Evolutionary conservation across 1,140 invertebrate species (phyloP).

Genomic region (Tribolium castaneum): DNA sequence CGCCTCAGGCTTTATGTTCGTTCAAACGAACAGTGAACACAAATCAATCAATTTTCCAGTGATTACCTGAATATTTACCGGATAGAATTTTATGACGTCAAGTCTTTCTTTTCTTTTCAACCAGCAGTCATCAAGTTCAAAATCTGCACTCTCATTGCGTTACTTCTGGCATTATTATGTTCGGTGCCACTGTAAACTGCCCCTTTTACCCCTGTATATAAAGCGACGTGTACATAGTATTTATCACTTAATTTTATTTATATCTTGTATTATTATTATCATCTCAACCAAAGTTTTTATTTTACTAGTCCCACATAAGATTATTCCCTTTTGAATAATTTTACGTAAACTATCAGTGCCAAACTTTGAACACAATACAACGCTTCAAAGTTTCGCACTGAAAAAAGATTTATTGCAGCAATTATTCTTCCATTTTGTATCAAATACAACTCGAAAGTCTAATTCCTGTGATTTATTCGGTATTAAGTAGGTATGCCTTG

Average conservation of each 20-base stretch:
- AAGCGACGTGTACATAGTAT: conserved; percentile 58
- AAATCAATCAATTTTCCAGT: conserved; percentile 60
- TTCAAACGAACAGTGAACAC: conserved; percentile 61
- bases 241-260: conserved; percentile 53
- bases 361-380: conserved; percentile 15
- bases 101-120: conserved; percentile 58
- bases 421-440: conserved; percentile 42
- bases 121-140: conserved; percentile 63
- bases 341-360: conserved; percentile 34
- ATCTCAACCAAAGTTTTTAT: conserved; percentile 61
- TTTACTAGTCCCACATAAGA: conserved; percentile 57
- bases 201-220: conserved; percentile 57
- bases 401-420: conserved; percentile 20
- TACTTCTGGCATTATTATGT: conserved; percentile 55
- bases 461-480: conserved; percentile 38
- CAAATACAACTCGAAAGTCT: conserved; percentile 40
- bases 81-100: conserved; percentile 58
- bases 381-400: neutral
- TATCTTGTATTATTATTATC: conserved; percentile 53
- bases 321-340: conserved; percentile 42
- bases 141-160: conserved; percentile 60
- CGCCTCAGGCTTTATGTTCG: conserved; percentile 58
- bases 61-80: conserved; percentile 61
- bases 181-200: conserved; percentile 62
- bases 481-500: conserved; percentile 62